Evolutionary conservation across 2,113 vertebrate species (phyloP).

Genomic region (Rafetus swinhoei): DNA sequence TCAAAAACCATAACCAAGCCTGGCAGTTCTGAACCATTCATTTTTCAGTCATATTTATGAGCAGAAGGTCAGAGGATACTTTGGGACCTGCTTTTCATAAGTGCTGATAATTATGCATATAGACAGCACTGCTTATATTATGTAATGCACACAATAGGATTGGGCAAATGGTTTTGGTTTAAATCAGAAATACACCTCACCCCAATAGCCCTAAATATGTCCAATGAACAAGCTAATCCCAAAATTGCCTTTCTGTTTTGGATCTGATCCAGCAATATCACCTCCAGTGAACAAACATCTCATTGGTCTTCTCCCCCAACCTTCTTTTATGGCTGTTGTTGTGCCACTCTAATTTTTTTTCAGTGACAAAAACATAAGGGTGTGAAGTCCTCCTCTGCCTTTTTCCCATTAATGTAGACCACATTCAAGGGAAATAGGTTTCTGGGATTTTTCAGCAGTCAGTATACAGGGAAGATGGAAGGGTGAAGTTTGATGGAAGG

Average conservation of each 20-base stretch:
- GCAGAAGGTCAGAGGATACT: constrained; percentile 65
- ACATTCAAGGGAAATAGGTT: constrained; percentile 20
- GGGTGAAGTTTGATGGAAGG: constrained; percentile 48
- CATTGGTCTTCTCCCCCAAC: neutral
- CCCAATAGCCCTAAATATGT: constrained; percentile 10
- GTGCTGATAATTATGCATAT: constrained; percentile 66
- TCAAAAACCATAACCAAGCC: constrained; percentile 66
- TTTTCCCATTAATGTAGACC: constrained; percentile 33
- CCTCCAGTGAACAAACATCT: constrained; percentile 47
- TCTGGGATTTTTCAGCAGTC: constrained; percentile 58
- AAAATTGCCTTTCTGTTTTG: constrained; percentile 65
- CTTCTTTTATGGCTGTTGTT: constrained; percentile 50
- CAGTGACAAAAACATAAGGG: constrained; percentile 49
- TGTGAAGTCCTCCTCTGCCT: neutral
- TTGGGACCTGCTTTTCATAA: constrained; percentile 70
- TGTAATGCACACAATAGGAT: neutral
- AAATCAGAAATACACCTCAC: constrained; percentile 27
- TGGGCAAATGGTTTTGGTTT: constrained; percentile 56
- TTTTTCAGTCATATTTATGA: constrained; percentile 74
- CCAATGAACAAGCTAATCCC: constrained; percentile 33
- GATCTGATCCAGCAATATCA: constrained; percentile 50
- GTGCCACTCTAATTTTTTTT: neutral
- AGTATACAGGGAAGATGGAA: constrained; percentile 7
- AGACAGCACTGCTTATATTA: constrained; percentile 45
- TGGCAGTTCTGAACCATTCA: constrained; percentile 74